Percentiles rank a stretch among this genome's conserved stretches.
phyloP scores from a whole-genome alignment of 2,797 vertebrate species.

The Acestrorhynchus altus region DNA sequence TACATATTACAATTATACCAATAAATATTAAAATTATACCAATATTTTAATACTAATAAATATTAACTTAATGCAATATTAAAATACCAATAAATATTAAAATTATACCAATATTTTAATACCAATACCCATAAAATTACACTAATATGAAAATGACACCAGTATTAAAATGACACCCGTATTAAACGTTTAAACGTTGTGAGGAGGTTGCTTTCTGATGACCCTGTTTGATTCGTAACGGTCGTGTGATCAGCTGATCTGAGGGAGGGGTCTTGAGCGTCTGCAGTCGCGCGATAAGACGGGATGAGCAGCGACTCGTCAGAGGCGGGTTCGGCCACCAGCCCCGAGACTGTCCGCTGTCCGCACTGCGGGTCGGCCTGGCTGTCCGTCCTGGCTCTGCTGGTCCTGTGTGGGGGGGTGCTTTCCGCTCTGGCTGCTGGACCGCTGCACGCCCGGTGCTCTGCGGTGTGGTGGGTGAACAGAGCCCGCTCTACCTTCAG shows the following conservation, averaged over 20 bases:
- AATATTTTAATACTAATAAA: too few species aligned
- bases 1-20: too few species aligned
- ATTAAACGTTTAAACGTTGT: too few species aligned
- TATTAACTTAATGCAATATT: too few species aligned
- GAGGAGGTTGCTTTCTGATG: too few species aligned
- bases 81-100: too few species aligned
- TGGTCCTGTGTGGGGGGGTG: constrained; percentile 37
- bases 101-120: too few species aligned
- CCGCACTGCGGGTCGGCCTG: constrained; percentile 1
- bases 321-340: neutral
- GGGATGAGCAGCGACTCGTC: constrained; percentile 40
- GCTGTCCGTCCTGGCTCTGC: constrained; percentile 9
- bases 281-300: constrained; percentile 27
- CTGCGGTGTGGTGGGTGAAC: constrained; percentile 48
- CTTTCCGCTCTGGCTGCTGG: constrained; percentile 46
- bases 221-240: neutral
- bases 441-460: constrained; percentile 56
- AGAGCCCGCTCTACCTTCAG: neutral
- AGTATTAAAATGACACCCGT: too few species aligned
- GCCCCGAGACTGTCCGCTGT: neutral
- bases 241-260: constrained; percentile 6
- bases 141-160: too few species aligned
- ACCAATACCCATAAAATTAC: too few species aligned
- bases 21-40: too few species aligned
- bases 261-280: constrained; percentile 26